A percentile compares a stretch with the other conserved stretches of the same genome.
phyloP scores from a whole-genome alignment of 1,140 invertebrate species.

The Acromyrmex heyeri region DNA sequence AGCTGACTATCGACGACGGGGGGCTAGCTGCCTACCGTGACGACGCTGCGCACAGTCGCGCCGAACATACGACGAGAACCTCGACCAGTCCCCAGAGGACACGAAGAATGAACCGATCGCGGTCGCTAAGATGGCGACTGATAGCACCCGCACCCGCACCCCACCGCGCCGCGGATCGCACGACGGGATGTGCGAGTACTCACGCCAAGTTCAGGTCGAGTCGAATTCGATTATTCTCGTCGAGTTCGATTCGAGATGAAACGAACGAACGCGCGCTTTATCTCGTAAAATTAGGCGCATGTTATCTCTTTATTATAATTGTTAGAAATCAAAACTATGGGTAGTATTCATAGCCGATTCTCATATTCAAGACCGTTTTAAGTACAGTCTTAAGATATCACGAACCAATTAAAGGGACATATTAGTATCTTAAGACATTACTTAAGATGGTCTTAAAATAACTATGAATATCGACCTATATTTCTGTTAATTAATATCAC shows the following conservation, averaged over 20 bases:
- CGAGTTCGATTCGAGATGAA: constrained; percentile 3
- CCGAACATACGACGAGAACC: constrained; percentile 60
- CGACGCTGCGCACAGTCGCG: constrained; percentile 70
- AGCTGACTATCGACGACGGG: constrained; percentile 37
- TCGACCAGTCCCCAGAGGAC: background rate
- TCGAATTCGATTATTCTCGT: background rate
- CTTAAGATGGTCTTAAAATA: too few relatives aligned
- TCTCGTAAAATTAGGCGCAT: background rate
- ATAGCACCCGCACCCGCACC: constrained; percentile 18
- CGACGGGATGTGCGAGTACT: constrained; percentile 7
- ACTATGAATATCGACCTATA: too few relatives aligned
- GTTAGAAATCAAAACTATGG: background rate
- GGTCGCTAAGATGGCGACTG: constrained; percentile 74
- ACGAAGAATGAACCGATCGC: constrained; percentile 61
- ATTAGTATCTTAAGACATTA: too few relatives aligned
- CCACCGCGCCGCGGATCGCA: background rate
- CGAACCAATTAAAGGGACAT: too few relatives aligned
- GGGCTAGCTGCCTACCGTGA: constrained; percentile 36
- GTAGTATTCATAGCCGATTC: too few relatives aligned
- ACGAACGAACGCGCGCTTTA: background rate
- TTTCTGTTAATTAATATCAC: too few relatives aligned
- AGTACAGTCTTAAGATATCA: too few relatives aligned
- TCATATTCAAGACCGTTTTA: too few relatives aligned
- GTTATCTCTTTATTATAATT: background rate
- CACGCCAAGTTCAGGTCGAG: background rate